Base-by-base conservation (phyloP, 1,140 invertebrate genomes). In the Delia radicum region DNA sequence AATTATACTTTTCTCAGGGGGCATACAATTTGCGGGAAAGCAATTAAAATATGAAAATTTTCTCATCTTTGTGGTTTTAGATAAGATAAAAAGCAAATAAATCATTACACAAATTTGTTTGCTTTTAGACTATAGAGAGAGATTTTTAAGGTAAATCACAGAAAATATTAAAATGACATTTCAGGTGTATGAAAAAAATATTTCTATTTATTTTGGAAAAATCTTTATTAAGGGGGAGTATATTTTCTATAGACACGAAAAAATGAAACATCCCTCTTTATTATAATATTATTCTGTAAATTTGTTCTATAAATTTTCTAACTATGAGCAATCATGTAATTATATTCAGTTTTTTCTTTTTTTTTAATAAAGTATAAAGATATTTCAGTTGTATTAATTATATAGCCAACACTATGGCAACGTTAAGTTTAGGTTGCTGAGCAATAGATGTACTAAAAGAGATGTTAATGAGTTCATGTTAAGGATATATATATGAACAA, bases 381-480 rank as follows among this genome's bases (percentile, higher is more conserved):
- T 21, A 55, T 21, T 55, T 21, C 10, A 55, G 18, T 55, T 18
- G n/a, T 55, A 55, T n/a, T 55, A 55, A 55, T 55, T 55, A 55
- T 55, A 55, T 21, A 21, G 48, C 48, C 24, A 55, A 24, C 48
- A 55, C 48, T 55, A 55, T 55, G 48, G 48, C 24, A 21, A 55
- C 48, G 48, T 18, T 55, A 55, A 55, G n/a, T 55, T 55, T 55
- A 55, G 6, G n/a, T 55, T 55, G n/a, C n/a, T 10, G 12, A 42
- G 37, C 48, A 21, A 8, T n/a, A 55, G 18, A 21, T 55, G 48
- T 55, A n/a, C 8, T 8, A 21, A 55, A 2, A 42, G 18, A 21
- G n/a, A 55, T 55, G 48, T 55, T 55, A 55, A 55, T 55, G 48
- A 55, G 48, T 55, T 55, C 48, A 55, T 55, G 48, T 55, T 55